Percentiles rank a stretch among this genome's conserved stretches.
Conservation (phyloP, 2,797 vertebrate genomes). For the Anomalospiza imberbis region DNA sequence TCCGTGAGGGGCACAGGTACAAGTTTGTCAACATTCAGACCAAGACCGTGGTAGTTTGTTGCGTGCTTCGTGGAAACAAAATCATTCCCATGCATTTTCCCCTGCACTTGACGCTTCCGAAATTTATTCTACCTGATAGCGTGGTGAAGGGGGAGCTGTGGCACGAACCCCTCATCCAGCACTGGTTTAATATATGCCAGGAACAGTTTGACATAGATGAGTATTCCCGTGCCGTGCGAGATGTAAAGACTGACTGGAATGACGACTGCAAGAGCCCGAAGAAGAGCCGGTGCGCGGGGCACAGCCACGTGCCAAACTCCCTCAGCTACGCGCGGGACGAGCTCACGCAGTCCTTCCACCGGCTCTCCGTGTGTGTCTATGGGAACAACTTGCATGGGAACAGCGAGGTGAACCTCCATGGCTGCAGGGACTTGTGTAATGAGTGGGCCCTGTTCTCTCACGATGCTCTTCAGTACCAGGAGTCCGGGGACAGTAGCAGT, state of each 20-base stretch:
- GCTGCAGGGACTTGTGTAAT: conserved; percentile 87
- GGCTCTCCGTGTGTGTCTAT: conserved; percentile 95
- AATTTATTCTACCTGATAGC: conserved; percentile 88
- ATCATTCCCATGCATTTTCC: conserved; percentile 93
- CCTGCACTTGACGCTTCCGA: conserved; percentile 85
- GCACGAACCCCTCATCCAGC: conserved; percentile 90
- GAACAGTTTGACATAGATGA: conserved; percentile 97
- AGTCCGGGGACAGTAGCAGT: conserved; percentile 78
- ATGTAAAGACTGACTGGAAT: conserved; percentile 90
- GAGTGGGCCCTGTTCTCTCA: conserved; percentile 88
- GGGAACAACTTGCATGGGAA: conserved; percentile 96
- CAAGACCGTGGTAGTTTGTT: conserved; percentile 97
- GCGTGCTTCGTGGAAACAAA: conserved; percentile 87
- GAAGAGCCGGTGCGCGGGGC: conserved; percentile 84
- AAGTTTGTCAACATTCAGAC: conserved; percentile 98
- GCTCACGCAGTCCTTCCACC: conserved; percentile 96
- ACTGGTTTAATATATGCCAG: conserved; percentile 92
- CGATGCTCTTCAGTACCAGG: conserved; percentile 80
- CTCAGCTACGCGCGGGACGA: conserved; percentile 93
- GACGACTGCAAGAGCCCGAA: conserved; percentile 94
- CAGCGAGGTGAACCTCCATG: conserved; percentile 95
- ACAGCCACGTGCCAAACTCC: conserved; percentile 88
- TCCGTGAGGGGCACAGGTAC: conserved; percentile 95
- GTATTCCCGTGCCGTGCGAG: conserved; percentile 93
- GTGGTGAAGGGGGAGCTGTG: conserved; percentile 88